Base-by-base conservation (phyloP, 2,888 invertebrate genomes). In the Schrankia costaestrigalis region DNA sequence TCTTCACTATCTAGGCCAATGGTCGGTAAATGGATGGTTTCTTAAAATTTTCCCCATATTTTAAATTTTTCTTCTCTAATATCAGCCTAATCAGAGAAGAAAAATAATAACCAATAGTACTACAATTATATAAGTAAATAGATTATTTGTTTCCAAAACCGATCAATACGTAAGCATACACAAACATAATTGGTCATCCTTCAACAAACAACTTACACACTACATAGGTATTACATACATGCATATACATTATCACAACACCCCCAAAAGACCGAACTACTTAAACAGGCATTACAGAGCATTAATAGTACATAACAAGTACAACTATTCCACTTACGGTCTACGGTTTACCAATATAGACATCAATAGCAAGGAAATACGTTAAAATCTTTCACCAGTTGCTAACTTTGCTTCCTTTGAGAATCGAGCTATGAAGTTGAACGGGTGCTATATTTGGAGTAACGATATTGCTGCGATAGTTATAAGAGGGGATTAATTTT, bases 381-480 rank as follows among this genome's bases (percentile, higher is more conserved):
- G 58, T 61, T 59, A 56, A 63, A 67, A 62, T 58, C 56, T 52
- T 61, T 50, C 49, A 48, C 31, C 40, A 59, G 57, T 67, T 35
- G 43, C 42, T 44, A 71, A 65, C 61, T 67, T 40, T 31, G 40
- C 42, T 50, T 60, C 70, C 71, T 71, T 68, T 67, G 69, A 66
- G 68, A 63, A 35, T 49, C 46, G 56, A 47, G 45, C 44, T 48
- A 40, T 49, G 38, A 38, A 35, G 41, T 41, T 34, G 31, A 33
- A 29, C 25, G 33, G 24, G 31, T 10, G 3, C 12, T 19, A 41
- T 11, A 58, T 50, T 9, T 22, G 3, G 49, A 19, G 27, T 12
- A 26, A 37, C 42, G 59, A 33, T 39, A 8, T 10, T 26, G 3
- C 21, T 35, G 23, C 30, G 30, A 10, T 27, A n/a, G n/a, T n/a